These are phyloP conservation scores for Acridotheres tristis DNA, from an alignment of 2,797 vertebrate species.

Conservation along the genomic window DNA sequence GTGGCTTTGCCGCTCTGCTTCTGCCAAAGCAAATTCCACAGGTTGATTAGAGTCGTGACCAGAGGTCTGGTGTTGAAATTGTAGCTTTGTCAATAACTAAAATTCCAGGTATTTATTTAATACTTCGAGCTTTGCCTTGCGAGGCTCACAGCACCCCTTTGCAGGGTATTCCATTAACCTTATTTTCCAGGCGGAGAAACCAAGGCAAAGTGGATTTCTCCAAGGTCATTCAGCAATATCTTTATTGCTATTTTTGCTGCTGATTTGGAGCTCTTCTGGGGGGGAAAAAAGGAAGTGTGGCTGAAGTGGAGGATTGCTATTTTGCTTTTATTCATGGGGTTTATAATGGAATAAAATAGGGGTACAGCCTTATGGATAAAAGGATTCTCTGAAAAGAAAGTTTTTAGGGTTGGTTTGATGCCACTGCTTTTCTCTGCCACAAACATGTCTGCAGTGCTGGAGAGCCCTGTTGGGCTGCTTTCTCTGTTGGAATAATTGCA, in stretches of 20 bases:
- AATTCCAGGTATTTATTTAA: neutral
- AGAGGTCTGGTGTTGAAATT: slow-evolving; percentile 5
- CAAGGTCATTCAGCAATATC: neutral
- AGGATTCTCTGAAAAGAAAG: neutral
- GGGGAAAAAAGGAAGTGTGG: neutral
- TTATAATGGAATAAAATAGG: neutral
- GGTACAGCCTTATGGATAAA: fast-evolving
- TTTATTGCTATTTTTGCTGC: slow-evolving; percentile 9
- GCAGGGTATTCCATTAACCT: neutral
- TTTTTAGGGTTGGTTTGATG: neutral
- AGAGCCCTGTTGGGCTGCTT: slow-evolving; percentile 8
- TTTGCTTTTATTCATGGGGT: neutral
- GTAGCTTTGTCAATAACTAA: neutral
- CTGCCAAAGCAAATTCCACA: slow-evolving; percentile 38
- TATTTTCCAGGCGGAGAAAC: neutral
- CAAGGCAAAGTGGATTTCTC: neutral
- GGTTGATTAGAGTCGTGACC: neutral
- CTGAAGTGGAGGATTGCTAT: neutral
- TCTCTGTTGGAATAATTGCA: neutral
- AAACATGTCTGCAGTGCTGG: neutral
- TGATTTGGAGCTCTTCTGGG: neutral
- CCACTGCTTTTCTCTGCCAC: neutral
- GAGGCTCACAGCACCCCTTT: neutral
- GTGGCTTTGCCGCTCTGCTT: neutral
- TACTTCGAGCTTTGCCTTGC: neutral